Conservation (phyloP, 2,888 invertebrate genomes). For the Beris chalybata region DNA sequence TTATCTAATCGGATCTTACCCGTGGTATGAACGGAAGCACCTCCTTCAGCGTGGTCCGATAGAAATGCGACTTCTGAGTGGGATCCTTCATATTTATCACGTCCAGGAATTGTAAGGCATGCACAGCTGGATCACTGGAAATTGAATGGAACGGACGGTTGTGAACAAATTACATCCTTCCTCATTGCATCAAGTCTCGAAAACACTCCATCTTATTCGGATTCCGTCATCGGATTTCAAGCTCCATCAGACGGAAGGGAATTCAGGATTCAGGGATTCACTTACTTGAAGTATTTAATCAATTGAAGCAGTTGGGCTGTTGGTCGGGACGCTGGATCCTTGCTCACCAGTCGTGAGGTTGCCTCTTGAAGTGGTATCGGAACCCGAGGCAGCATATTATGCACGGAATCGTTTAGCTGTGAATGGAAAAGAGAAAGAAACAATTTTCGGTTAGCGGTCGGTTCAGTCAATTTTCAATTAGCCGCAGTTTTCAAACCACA, state of each 20-base stretch:
- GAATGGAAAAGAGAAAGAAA: constrained; percentile 36
- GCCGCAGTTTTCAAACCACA: too few relatives aligned
- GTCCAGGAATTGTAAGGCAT: constrained; percentile 90
- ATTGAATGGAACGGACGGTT: constrained; percentile 34
- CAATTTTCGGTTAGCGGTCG: neutral
- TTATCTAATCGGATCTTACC: constrained; percentile 61
- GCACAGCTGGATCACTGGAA: constrained; percentile 82
- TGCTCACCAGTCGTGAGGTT: constrained; percentile 76
- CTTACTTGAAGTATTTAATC: constrained; percentile 88
- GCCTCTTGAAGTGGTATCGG: constrained; percentile 88
- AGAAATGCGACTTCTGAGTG: constrained; percentile 85
- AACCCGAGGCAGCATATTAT: constrained; percentile 74
- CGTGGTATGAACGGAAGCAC: constrained; percentile 85
- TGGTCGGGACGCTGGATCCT: constrained; percentile 84
- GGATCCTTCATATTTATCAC: constrained; percentile 91
- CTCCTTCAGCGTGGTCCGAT: constrained; percentile 82
- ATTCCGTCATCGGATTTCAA: too few relatives aligned
- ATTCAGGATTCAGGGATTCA: constrained; percentile 37
- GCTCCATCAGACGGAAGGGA: neutral
- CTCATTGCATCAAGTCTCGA: constrained; percentile 8
- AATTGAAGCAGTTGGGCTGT: constrained; percentile 88
- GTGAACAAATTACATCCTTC: constrained; percentile 25
- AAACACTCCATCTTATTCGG: constrained; percentile 10
- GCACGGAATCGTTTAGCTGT: constrained; percentile 82
- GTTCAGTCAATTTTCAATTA: too few relatives aligned